A percentile compares a stretch with the other conserved stretches of the same genome.
phyloP scores from a whole-genome alignment of 2,888 invertebrate genomes.

The Cinara cedri region DNA sequence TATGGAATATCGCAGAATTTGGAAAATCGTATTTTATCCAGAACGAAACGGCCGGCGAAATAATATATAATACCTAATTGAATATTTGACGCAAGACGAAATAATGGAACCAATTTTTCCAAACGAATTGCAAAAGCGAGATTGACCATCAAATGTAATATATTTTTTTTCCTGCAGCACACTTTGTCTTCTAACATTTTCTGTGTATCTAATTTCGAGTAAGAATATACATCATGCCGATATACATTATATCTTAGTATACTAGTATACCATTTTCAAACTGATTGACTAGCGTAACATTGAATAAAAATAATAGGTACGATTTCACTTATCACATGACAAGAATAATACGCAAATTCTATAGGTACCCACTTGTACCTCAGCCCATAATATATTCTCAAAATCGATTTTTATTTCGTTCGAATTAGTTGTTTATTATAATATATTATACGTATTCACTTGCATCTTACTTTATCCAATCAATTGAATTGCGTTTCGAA shows the following conservation, averaged over 20 bases:
- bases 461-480: too few relatives aligned
- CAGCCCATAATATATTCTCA: too few relatives aligned
- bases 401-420: neutral
- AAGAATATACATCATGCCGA: neutral
- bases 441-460: too few relatives aligned
- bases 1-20: too few relatives aligned
- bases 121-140: neutral
- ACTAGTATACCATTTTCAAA: neutral
- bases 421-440: too few relatives aligned
- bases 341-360: too few relatives aligned
- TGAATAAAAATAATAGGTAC: neutral
- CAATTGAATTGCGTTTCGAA: too few relatives aligned
- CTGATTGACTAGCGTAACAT: slow-evolving; percentile 10
- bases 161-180: slow-evolving; percentile 22
- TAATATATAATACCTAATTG: slow-evolving; percentile 40
- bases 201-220: slow-evolving; percentile 11
- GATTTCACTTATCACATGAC: too few relatives aligned
- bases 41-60: neutral
- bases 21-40: slow-evolving; percentile 32
- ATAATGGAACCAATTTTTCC: slow-evolving; percentile 28
- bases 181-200: slow-evolving; percentile 16
- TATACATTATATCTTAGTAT: too few relatives aligned
- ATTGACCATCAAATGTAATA: slow-evolving; percentile 40
- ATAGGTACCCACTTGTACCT: too few relatives aligned
- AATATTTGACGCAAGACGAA: slow-evolving; percentile 40